These are phyloP conservation scores for Hycleus phaleratus DNA, from an alignment of 1,140 invertebrate genomes.

Conservation along the genomic window DNA sequence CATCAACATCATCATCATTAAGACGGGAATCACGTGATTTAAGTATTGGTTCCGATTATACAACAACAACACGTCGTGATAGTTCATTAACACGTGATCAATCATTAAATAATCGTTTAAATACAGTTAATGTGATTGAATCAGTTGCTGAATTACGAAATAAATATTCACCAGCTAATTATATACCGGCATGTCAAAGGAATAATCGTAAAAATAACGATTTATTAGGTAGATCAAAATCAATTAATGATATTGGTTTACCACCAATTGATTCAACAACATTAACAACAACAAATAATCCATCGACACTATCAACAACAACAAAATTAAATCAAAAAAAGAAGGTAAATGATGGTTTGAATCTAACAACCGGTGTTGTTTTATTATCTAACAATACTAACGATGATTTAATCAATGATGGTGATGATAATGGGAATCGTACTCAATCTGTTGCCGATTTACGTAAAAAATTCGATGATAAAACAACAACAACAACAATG, in stretches of 20 bases:
- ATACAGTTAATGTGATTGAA: slow-evolving; percentile 33
- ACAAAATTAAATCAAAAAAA: slow-evolving; percentile 28
- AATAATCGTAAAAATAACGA: slow-evolving; percentile 35
- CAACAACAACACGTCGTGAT: slow-evolving; percentile 21
- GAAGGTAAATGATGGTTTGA: slow-evolving; percentile 37
- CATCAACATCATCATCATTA: not conserved
- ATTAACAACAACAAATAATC: slow-evolving; percentile 14
- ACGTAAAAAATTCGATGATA: slow-evolving; percentile 45
- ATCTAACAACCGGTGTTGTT: slow-evolving; percentile 22
- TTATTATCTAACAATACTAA: slow-evolving; percentile 31
- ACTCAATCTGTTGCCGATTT: slow-evolving; percentile 47
- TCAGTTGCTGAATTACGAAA: slow-evolving; percentile 51
- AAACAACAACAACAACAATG: slow-evolving; percentile 19
- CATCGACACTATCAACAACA: slow-evolving; percentile 21
- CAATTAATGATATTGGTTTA: slow-evolving; percentile 46
- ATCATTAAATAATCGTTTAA: slow-evolving; percentile 28
- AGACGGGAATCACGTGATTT: slow-evolving; percentile 23
- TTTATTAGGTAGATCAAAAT: slow-evolving; percentile 44
- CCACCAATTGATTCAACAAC: slow-evolving; percentile 37
- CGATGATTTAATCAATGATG: slow-evolving; percentile 21
- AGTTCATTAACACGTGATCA: slow-evolving; percentile 22
- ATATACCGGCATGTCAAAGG: slow-evolving; percentile 50
- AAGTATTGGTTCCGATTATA: slow-evolving; percentile 29
- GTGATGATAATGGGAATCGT: slow-evolving; percentile 49
- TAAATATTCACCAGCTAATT: slow-evolving; percentile 55